Evolutionary conservation across 2,113 vertebrate genomes (phyloP).

Genomic region (Mobula birostris): DNA sequence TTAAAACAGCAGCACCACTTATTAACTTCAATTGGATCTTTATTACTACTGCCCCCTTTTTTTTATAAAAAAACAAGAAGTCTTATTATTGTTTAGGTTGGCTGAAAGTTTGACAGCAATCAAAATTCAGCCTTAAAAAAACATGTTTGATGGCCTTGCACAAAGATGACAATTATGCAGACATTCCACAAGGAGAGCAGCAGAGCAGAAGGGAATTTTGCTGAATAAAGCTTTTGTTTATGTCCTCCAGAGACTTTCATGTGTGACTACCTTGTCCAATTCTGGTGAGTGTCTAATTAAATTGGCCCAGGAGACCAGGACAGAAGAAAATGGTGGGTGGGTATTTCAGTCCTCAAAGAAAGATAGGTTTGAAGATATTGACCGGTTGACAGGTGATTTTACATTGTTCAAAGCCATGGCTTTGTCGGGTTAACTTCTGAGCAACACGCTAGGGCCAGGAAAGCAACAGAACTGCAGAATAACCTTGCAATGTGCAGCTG

Average conservation of each 20-base stretch:
- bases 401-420: background rate
- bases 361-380: background rate
- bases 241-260: conserved; percentile 20
- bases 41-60: conserved; percentile 56
- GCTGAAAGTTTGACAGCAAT: conserved; percentile 50
- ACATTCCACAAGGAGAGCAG: conserved; percentile 43
- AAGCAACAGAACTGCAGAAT: background rate
- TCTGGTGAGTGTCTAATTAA: conserved; percentile 4
- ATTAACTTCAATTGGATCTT: conserved; percentile 54
- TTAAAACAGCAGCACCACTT: conserved; percentile 54
- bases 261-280: conserved; percentile 31
- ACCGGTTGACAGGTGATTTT: background rate
- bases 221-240: conserved; percentile 32
- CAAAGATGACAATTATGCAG: conserved; percentile 48
- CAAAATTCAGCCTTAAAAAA: conserved; percentile 32
- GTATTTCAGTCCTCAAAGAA: too few relatives aligned
- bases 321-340: background rate
- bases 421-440: background rate
- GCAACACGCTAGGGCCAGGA: background rate
- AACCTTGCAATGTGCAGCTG: background rate
- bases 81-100: conserved; percentile 56
- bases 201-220: conserved; percentile 42
- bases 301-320: background rate
- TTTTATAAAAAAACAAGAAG: conserved; percentile 45
- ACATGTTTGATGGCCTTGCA: conserved; percentile 53